phyloP scores from a whole-genome alignment of 2,888 invertebrate genomes.

The Drosophila kuntzei region DNA sequence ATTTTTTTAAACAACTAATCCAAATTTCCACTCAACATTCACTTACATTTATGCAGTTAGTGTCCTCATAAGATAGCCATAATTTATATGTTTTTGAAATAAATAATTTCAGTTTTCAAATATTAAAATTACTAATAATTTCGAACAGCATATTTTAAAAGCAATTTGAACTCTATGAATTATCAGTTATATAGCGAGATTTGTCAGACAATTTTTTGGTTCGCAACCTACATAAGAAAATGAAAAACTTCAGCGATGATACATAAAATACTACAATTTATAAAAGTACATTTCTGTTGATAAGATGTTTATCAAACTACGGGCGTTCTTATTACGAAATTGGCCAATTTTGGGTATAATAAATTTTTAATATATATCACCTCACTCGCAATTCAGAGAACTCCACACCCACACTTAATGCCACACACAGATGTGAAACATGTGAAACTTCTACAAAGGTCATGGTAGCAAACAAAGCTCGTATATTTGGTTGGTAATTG shows the following conservation, averaged over 20 bases:
- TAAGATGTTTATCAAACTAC: conserved; percentile 55
- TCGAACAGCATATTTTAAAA: no score
- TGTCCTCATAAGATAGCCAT: no score
- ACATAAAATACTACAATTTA: conserved; percentile 33
- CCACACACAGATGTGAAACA: conserved; percentile 21
- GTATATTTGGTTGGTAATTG: conserved; percentile 75
- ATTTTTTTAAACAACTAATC: no score
- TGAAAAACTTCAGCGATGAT: conserved; percentile 8
- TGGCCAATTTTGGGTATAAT: conserved; percentile 45
- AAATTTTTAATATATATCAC: conserved; percentile 75
- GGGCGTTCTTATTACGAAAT: conserved; percentile 49
- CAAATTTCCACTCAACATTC: no score
- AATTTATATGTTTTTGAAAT: no score
- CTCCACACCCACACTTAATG: conserved; percentile 10
- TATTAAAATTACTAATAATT: no score
- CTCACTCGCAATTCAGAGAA: conserved; percentile 43
- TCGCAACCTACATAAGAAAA: background rate
- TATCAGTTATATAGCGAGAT: background rate
- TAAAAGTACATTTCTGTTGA: conserved; percentile 37
- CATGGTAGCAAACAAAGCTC: conserved; percentile 72
- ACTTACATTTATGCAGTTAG: background rate
- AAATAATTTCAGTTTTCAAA: no score
- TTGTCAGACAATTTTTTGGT: background rate
- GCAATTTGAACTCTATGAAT: no score
- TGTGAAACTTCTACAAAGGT: conserved; percentile 70